A percentile compares a stretch with the other conserved stretches of the same genome.
phyloP scores from a whole-genome alignment of 2,888 invertebrate species.

The Aleiodes testaceus region DNA sequence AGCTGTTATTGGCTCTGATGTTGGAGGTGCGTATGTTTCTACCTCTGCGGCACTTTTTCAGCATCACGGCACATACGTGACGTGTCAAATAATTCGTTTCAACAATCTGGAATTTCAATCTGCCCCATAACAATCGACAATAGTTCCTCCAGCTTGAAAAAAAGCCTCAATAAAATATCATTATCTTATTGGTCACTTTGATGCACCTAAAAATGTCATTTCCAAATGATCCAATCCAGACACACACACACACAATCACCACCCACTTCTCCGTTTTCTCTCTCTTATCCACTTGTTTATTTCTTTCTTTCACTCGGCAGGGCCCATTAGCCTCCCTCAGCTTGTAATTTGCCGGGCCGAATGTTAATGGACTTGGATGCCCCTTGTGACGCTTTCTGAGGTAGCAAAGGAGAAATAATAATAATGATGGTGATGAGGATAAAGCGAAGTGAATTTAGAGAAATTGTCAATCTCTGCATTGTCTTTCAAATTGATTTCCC shows the following conservation, averaged over 20 bases:
- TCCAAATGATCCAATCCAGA: conserved; percentile 15
- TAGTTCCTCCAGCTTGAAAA: not conserved
- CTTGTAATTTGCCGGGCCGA: conserved; percentile 73
- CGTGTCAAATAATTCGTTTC: conserved; percentile 34
- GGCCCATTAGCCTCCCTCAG: conserved; percentile 68
- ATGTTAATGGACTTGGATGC: conserved; percentile 69
- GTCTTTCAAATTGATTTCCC: too few relatives aligned
- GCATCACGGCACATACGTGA: conserved; percentile 15
- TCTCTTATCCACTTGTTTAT: conserved; percentile 4
- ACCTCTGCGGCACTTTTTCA: conserved; percentile 31
- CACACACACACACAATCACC: not conserved
- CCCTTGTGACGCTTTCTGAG: conserved; percentile 50
- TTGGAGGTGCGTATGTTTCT: conserved; percentile 43
- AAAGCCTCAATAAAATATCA: not conserved
- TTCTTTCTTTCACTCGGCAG: conserved; percentile 46
- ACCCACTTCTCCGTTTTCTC: conserved; percentile 6
- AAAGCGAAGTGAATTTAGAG: not conserved
- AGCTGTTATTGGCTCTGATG: conserved; percentile 56
- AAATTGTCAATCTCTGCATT: not conserved
- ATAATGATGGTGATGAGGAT: not conserved
- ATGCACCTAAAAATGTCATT: conserved; percentile 2
- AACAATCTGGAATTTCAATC: not conserved
- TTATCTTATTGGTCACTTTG: not conserved
- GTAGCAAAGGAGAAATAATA: conserved; percentile 34
- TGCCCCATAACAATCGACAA: not conserved